Conservation (phyloP, 1,140 invertebrate species). For the Ptiloglossa arizonensis region DNA sequence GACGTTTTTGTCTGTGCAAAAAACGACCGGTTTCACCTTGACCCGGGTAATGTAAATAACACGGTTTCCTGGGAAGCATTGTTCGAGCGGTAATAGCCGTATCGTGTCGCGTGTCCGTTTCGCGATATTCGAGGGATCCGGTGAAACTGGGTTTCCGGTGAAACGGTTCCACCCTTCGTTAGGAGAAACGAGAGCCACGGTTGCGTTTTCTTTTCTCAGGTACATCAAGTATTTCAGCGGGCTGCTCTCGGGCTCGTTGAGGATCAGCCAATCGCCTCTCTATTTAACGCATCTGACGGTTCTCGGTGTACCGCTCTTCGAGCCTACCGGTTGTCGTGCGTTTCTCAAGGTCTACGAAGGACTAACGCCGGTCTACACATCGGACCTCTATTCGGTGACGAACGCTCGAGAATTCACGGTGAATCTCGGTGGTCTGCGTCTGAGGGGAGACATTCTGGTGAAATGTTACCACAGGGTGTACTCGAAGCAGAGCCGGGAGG, state of each 20-base stretch:
- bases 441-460: conserved; percentile 93
- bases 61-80: background rate
- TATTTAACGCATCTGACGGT: conserved; percentile 94
- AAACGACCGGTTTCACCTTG: conserved; percentile 17
- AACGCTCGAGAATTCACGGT: conserved; percentile 86
- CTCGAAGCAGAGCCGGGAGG: conserved; percentile 78
- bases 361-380: conserved; percentile 93
- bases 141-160: background rate
- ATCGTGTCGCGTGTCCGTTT: background rate
- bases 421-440: conserved; percentile 87
- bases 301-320: conserved; percentile 90
- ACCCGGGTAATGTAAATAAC: background rate
- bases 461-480: conserved; percentile 91
- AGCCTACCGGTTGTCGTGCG: conserved; percentile 87
- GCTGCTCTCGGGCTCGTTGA: conserved; percentile 92
- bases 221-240: conserved; percentile 95
- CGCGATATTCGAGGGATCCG: background rate
- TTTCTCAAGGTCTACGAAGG: conserved; percentile 93
- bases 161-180: too few relatives aligned
- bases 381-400: conserved; percentile 82
- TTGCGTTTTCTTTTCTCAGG: conserved; percentile 82
- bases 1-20: background rate
- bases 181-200: too few relatives aligned
- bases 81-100: background rate
- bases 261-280: conserved; percentile 92